Evolutionary conservation across 2,888 invertebrate genomes (phyloP).

Genomic region (Aquatica leii): DNA sequence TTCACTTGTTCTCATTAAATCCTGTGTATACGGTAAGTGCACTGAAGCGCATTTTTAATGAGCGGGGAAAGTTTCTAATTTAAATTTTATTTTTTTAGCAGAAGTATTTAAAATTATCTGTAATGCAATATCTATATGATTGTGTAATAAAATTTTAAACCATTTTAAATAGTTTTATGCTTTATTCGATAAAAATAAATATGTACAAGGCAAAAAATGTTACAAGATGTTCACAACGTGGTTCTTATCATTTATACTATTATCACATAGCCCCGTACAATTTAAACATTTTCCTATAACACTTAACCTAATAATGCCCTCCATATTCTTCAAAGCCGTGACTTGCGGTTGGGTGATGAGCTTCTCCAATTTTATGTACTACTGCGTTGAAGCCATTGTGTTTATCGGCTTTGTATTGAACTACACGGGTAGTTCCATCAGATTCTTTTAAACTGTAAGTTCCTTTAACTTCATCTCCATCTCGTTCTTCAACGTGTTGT

Average conservation of each 20-base stretch:
- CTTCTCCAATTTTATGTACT: slow-evolving; percentile 64
- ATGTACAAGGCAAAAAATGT: slow-evolving; percentile 1
- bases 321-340: slow-evolving; percentile 17
- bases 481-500: slow-evolving; percentile 69
- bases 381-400: slow-evolving; percentile 69
- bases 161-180: too few relatives aligned
- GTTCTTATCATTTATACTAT: background rate
- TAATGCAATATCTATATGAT: too few relatives aligned
- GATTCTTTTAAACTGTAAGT: slow-evolving; percentile 67
- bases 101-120: too few relatives aligned
- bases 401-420: slow-evolving; percentile 68
- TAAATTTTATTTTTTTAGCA: too few relatives aligned
- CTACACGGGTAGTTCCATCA: slow-evolving; percentile 67
- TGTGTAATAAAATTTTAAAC: too few relatives aligned
- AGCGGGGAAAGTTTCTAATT: too few relatives aligned
- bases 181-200: slow-evolving; percentile 2
- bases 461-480: slow-evolving; percentile 70
- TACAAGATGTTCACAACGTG: background rate
- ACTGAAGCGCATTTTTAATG: too few relatives aligned
- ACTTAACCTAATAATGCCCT: slow-evolving; percentile 14
- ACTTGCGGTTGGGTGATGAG: slow-evolving; percentile 15
- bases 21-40: too few relatives aligned
- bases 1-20: too few relatives aligned
- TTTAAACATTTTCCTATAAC: background rate
- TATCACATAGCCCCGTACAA: background rate